Base-by-base conservation (phyloP, 2,888 invertebrate species). In the Lasioglossum vierecki region DNA sequence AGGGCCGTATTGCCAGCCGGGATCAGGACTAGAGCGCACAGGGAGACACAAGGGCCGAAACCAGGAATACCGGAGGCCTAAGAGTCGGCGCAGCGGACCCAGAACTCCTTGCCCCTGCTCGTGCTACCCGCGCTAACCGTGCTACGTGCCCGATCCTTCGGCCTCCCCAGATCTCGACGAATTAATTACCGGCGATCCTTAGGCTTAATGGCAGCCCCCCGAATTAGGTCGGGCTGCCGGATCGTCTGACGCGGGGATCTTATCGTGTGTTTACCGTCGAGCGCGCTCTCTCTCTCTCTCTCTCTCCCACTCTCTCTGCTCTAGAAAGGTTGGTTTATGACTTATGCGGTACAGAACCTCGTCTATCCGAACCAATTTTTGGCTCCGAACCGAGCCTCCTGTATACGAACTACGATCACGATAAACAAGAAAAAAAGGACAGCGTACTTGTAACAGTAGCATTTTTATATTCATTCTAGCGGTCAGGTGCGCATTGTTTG, bases 131-230 rank as follows among this genome's bases (percentile, higher is more conserved):
- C 13, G 60, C 18, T 18, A 18, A 26, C 4, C 30, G 13, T 63
- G 30, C 63, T 63, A 63, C 63, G 30, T 63, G 72, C 63, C 72
- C 46, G 81, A 80, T 83, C 84, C 73, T 73, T 86, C 77, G 72
- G 80, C 73, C 73, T 74, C 79, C 68, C 63, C 77, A 76, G 63
- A 80, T 76, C 44, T 49, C 81, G 77, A 90, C 92, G 92, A 93
- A 93, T 93, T 93, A 93, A 93, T 93, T 93, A 92, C 91, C 86
- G 87, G 81, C 89, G 84, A 91, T 91, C 88, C 87, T 88, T 86
- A 87, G 89, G 85, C 83, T 92, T 91, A 90, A 91, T 90, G 85
- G 88, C 87, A 80, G 87, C 88, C 18, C 18, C 88, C 90, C 79
- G 89, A 93, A 92, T 85, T 90, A 88, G 91, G 89, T 91, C 86